These are phyloP conservation scores for Aleiodes leptofemur DNA, from an alignment of 2,888 invertebrate genomes.

Conservation along the genomic window DNA sequence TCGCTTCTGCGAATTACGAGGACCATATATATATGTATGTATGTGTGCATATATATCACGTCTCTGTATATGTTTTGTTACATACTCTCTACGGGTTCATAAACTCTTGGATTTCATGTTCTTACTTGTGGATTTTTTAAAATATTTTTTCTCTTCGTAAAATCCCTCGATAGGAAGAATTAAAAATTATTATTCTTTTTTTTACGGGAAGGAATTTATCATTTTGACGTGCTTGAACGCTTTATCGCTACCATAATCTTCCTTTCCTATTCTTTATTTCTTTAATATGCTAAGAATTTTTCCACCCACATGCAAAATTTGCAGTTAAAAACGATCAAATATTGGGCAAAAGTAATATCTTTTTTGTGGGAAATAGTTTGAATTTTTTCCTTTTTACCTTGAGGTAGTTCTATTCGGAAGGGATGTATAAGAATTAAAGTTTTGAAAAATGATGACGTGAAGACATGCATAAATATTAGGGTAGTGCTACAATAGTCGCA, in stretches of 20 bases:
- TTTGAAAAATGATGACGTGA: no score
- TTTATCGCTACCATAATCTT: slow-evolving; percentile 14
- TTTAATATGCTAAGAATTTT: neutral
- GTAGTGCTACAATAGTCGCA: no score
- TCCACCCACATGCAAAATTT: no score
- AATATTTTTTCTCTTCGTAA: neutral
- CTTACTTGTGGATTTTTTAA: neutral
- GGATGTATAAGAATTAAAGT: no score
- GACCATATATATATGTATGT: slow-evolving; percentile 39
- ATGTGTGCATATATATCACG: neutral
- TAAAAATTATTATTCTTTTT: slow-evolving; percentile 17
- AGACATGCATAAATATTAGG: no score
- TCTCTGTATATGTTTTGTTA: neutral
- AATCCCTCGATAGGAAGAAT: slow-evolving; percentile 20
- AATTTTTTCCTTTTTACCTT: no score
- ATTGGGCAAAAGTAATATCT: no score
- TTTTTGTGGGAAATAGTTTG: no score
- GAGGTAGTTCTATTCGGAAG: no score
- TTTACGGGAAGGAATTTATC: slow-evolving; percentile 24
- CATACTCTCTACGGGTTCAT: slow-evolving; percentile 13
- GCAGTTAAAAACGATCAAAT: neutral
- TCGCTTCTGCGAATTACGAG: slow-evolving; percentile 47
- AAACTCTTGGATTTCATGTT: slow-evolving; percentile 18
- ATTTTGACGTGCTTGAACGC: slow-evolving; percentile 14
- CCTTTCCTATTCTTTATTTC: slow-evolving; percentile 4